Percentiles rank a stretch among this genome's conserved stretches.
phyloP scores from a whole-genome alignment of 2,113 vertebrate genomes.

The Scatophagus argus region DNA sequence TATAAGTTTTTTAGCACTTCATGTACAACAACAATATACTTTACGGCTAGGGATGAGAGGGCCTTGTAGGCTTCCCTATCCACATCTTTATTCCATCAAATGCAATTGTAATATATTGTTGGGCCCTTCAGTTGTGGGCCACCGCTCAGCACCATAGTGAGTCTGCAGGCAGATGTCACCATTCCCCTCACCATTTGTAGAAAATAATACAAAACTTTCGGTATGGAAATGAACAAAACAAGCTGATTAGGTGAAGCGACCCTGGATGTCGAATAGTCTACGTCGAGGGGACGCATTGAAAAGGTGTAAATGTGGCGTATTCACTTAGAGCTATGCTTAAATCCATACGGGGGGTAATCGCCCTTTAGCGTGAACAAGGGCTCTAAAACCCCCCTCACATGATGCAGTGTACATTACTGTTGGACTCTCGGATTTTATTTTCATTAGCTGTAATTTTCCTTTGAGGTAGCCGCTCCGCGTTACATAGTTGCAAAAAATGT shows the following conservation, averaged over 20 bases:
- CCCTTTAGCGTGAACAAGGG: slow-evolving; percentile 17
- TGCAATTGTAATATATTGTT: neutral
- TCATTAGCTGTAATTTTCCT: slow-evolving; percentile 40
- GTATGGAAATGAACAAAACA: slow-evolving; percentile 42
- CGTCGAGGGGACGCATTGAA: slow-evolving; percentile 60
- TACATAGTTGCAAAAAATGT: slow-evolving; percentile 73
- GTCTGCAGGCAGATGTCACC: neutral
- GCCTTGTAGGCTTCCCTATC: too few species aligned
- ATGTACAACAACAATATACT: neutral
- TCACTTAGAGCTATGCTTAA: slow-evolving; percentile 42
- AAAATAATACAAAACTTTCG: slow-evolving; percentile 14
- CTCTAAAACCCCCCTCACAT: neutral
- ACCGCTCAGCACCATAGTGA: neutral
- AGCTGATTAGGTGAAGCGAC: slow-evolving; percentile 25
- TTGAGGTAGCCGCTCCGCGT: slow-evolving; percentile 41
- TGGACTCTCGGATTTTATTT: neutral
- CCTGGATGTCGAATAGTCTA: slow-evolving; percentile 38
- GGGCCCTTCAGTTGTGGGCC: neutral
- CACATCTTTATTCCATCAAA: neutral
- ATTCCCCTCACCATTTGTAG: too few species aligned
- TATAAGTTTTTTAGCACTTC: neutral
- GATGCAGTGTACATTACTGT: neutral
- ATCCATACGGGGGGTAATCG: neutral
- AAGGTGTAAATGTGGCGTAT: slow-evolving; percentile 35
- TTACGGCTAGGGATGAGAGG: too few species aligned